Base-by-base conservation (phyloP, 1,140 invertebrate species). In the Hormaphis cornu region DNA sequence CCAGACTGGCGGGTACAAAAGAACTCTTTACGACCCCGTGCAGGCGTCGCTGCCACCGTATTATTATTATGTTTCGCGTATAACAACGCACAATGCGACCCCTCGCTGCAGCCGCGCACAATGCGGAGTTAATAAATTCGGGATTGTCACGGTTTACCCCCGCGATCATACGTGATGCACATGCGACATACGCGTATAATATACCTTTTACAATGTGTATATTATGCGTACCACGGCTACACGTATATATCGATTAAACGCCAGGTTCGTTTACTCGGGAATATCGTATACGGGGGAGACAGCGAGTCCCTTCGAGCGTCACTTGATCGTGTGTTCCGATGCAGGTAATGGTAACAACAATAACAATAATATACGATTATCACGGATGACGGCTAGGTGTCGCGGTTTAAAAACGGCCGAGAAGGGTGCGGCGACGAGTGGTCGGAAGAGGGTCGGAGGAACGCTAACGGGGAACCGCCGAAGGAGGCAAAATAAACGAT, bases 51-150 rank as follows among this genome's bases (percentile, higher is more conserved):
- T 35, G 10, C n/a, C n/a, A n/a, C n/a, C n/a, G n/a, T n/a, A 42
- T n/a, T 58, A 24, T 37, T 58, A 37, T 58, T 16, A 37, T 40
- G 24, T 53, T 53, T 33, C 28, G 14, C 4, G 30, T 20, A 20
- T 24, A 6, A 6, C 12, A 18, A 2, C 8, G 5, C 10, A n/a
- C n/a, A n/a, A n/a, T n/a, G n/a, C n/a, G n/a, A n/a, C 2, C 40
- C 54, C 35, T 7, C 10, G 20, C 22, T 20, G 12, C 0, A 33
- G 14, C 14, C 20, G 33, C 6, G 12, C 9, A 66, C 61, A 66
- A 66, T 66, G 28, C 28, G 18, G 18, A 66, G 61, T 66, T 66
- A 66, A 66, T 66, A 66, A 66, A 66, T 66, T 66, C 61, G 44
- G 44, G 12, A 66, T 48, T 66, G 44, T 66, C 61, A 35, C 44